Percentiles rank a stretch among this genome's conserved stretches.
phyloP scores from a whole-genome alignment of 1,140 invertebrate species.

The Trichonephila clavipes region DNA sequence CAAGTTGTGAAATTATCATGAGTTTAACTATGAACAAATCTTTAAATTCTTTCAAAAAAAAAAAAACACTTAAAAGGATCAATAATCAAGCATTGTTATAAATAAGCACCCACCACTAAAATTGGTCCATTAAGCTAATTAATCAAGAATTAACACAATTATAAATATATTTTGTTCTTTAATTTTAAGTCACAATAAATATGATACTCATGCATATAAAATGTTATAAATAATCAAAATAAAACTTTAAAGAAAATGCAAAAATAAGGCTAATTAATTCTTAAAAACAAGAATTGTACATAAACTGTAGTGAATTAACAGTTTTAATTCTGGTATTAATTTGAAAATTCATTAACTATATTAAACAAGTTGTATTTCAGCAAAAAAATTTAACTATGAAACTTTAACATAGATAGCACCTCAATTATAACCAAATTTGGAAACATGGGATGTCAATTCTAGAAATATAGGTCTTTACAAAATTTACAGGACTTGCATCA shows the following conservation, averaged over 20 bases:
- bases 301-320: conserved; percentile 3
- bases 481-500: conserved; percentile 62
- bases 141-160: background rate
- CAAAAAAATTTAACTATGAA: conserved; percentile 33
- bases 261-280: no score
- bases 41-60: background rate
- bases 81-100: background rate
- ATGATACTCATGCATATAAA: background rate
- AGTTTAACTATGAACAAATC: background rate
- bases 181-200: background rate
- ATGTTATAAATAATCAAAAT: background rate
- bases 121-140: conserved; percentile 29
- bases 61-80: background rate
- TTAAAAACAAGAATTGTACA: background rate
- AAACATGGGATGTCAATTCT: conserved; percentile 70
- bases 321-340: background rate
- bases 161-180: background rate
- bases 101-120: background rate
- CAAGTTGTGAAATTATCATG: background rate
- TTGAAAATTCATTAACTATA: background rate
- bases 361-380: background rate
- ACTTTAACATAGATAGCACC: conserved; percentile 66
- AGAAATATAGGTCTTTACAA: conserved; percentile 63
- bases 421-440: conserved; percentile 63
- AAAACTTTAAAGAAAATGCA: background rate